phyloP scores from a whole-genome alignment of 2,113 vertebrate species.

The Rhinoderma darwinii region DNA sequence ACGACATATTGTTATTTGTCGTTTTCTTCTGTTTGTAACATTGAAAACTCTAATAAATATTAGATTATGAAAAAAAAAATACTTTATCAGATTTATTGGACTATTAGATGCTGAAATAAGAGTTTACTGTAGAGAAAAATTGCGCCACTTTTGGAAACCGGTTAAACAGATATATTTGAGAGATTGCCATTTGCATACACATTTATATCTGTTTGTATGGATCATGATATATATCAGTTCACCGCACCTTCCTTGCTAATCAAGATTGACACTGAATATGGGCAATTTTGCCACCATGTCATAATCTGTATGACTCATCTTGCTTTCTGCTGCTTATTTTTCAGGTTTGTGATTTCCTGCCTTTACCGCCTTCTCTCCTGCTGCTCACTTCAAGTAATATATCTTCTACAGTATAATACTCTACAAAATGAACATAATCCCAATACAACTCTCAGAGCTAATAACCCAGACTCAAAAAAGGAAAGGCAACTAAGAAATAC shows the following conservation, averaged over 20 bases:
- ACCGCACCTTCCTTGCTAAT: not conserved
- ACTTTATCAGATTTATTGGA: too few relatives aligned
- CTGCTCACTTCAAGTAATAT: not conserved
- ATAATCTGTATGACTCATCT: not conserved
- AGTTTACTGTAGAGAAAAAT: too few relatives aligned
- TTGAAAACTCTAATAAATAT: too few relatives aligned
- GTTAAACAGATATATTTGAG: too few relatives aligned
- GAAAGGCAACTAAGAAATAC: not conserved
- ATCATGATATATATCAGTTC: not conserved
- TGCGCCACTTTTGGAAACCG: too few relatives aligned
- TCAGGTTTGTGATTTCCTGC: not conserved
- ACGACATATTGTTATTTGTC: too few relatives aligned
- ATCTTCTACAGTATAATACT: not conserved
- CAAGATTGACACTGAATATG: not conserved
- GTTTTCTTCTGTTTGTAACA: too few relatives aligned
- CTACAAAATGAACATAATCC: not conserved
- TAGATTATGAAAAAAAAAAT: too few relatives aligned
- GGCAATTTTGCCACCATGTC: not conserved
- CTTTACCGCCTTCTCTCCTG: not conserved
- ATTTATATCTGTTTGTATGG: too few relatives aligned
- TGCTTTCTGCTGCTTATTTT: not conserved
- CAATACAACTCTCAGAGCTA: too few relatives aligned
- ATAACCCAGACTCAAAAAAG: not conserved
- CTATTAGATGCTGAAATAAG: too few relatives aligned
- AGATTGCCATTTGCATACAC: too few relatives aligned